These are phyloP conservation scores for Nephrotoma flavescens DNA, from an alignment of 2,888 invertebrate species.

Conservation along the genomic window DNA sequence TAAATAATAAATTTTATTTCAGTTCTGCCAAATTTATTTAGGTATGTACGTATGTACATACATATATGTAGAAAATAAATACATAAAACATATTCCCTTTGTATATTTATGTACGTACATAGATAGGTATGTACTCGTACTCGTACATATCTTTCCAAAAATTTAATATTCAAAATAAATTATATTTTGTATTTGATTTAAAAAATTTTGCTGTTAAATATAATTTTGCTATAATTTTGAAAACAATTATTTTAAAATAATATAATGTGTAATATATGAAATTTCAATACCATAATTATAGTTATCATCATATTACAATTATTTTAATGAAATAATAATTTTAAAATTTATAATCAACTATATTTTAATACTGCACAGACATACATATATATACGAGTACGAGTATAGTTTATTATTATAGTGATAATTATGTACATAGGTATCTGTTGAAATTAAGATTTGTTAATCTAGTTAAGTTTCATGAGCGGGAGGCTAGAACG, in stretches of 20 bases:
- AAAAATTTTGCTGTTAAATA: background rate
- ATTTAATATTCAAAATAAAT: background rate
- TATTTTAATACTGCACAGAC: background rate
- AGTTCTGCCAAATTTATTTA: background rate
- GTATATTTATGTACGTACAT: background rate
- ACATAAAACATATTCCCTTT: too few relatives aligned
- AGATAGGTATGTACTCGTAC: too few relatives aligned
- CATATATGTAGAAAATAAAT: background rate
- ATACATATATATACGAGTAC: background rate
- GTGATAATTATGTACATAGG: too few relatives aligned
- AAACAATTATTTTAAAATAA: background rate
- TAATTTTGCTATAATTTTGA: background rate
- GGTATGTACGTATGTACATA: background rate
- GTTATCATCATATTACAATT: background rate
- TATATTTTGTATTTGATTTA: background rate
- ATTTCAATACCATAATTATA: background rate
- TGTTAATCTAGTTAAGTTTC: too few relatives aligned
- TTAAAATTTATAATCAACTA: background rate
- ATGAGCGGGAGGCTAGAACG: too few relatives aligned
- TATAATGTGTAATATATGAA: background rate
- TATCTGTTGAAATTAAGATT: too few relatives aligned
- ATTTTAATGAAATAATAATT: background rate
- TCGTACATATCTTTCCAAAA: background rate
- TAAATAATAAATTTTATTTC: background rate
- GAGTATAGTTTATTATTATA: background rate